These are phyloP conservation scores for Protonemura montana DNA, from an alignment of 2,888 invertebrate species.

Conservation along the genomic window DNA sequence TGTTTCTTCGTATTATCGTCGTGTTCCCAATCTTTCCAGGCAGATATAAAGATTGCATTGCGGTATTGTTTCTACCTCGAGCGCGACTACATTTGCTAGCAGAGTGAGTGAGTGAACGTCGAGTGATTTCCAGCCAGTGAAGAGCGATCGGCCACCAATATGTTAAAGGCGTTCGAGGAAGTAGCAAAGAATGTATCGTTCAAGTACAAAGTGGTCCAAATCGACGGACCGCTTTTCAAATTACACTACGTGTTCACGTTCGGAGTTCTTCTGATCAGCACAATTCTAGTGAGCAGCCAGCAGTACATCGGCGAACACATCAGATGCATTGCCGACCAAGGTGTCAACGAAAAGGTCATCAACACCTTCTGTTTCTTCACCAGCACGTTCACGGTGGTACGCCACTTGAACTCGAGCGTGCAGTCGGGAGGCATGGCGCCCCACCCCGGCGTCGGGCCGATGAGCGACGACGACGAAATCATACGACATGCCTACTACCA, in stretches of 20 bases:
- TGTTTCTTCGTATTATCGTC: background rate
- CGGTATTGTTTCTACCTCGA: background rate
- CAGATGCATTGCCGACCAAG: slow-evolving; percentile 50
- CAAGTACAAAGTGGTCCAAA: slow-evolving; percentile 53
- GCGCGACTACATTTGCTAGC: background rate
- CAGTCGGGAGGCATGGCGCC: slow-evolving; percentile 23
- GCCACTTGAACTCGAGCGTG: slow-evolving; percentile 27
- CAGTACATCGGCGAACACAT: slow-evolving; percentile 53
- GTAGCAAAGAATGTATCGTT: slow-evolving; percentile 50
- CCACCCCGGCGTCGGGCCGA: slow-evolving; percentile 55
- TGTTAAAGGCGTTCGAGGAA: slow-evolving; percentile 56
- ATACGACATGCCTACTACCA: slow-evolving; percentile 59
- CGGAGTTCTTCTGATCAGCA: slow-evolving; percentile 57
- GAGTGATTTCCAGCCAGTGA: background rate
- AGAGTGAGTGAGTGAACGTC: background rate
- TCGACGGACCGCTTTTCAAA: slow-evolving; percentile 55
- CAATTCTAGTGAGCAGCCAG: slow-evolving; percentile 57
- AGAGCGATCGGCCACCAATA: slow-evolving; percentile 48
- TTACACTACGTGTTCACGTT: slow-evolving; percentile 56
- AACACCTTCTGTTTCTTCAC: slow-evolving; percentile 53
- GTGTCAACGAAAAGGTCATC: slow-evolving; percentile 50
- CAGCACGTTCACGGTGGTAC: slow-evolving; percentile 47
- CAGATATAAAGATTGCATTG: background rate
- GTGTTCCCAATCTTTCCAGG: background rate
- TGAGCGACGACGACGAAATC: slow-evolving; percentile 51